Percentiles rank a stretch among this genome's conserved stretches.
phyloP scores from a whole-genome alignment of 1,140 invertebrate genomes.

The Cepaea nemoralis region DNA sequence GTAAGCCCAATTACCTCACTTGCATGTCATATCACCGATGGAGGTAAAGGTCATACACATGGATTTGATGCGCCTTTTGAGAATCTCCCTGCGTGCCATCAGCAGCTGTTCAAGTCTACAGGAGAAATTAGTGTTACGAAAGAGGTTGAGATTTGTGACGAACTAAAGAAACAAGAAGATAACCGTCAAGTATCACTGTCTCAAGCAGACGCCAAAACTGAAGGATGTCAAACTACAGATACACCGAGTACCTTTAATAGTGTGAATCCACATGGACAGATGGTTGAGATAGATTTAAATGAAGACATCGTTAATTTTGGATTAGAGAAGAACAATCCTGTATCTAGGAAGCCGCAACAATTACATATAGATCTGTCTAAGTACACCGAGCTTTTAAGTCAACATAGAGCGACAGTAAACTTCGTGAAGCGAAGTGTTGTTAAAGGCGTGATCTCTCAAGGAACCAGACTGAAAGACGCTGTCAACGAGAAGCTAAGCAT shows the following conservation, averaged over 20 bases:
- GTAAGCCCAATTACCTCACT: not conserved
- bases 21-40: not conserved
- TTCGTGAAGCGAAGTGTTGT: not conserved
- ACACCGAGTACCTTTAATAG: too few species aligned
- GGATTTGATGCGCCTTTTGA: not conserved
- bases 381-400: not conserved
- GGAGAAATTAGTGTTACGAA: too few species aligned
- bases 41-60: not conserved
- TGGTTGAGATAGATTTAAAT: slow-evolving; percentile 6
- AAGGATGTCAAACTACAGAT: too few species aligned
- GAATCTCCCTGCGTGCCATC: too few species aligned
- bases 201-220: too few species aligned
- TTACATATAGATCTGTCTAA: not conserved
- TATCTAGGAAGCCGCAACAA: not conserved
- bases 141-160: too few species aligned
- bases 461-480: not conserved
- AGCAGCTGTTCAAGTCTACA: too few species aligned
- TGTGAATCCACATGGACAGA: not conserved
- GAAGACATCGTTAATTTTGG: not conserved
- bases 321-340: not conserved
- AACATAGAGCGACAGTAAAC: not conserved
- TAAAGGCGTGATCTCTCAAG: not conserved
- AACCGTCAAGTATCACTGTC: too few species aligned
- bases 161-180: too few species aligned
- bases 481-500: not conserved